Percentiles rank a stretch among this genome's conserved stretches.
Conservation (phyloP, 2,888 invertebrate genomes). For the Tiliacea aurago region DNA sequence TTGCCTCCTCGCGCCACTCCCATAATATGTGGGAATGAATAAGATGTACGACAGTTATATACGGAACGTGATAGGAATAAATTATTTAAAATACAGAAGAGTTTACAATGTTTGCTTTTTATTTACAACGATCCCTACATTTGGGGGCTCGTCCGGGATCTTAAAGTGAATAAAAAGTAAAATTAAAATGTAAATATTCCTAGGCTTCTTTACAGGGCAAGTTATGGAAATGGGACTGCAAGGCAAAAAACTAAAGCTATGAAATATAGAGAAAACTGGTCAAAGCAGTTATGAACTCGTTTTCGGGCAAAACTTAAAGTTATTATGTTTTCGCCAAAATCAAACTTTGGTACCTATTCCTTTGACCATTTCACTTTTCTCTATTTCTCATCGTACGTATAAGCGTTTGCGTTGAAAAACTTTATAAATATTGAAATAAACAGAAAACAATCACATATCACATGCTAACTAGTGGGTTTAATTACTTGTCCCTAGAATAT, state of each 20-base stretch:
- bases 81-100: too few relatives aligned
- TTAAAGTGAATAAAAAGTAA: too few relatives aligned
- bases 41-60: too few relatives aligned
- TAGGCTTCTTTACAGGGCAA: not conserved
- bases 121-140: too few relatives aligned
- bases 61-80: too few relatives aligned
- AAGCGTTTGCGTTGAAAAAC: not conserved
- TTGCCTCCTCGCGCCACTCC: too few relatives aligned
- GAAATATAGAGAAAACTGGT: slow-evolving; percentile 9
- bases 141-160: too few relatives aligned
- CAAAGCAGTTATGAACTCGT: not conserved
- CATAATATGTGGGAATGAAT: too few relatives aligned
- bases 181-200: not conserved
- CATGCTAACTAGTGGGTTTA: slow-evolving; percentile 1
- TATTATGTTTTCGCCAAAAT: not conserved
- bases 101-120: too few relatives aligned
- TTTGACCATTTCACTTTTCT: not conserved
- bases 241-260: not conserved
- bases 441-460: not conserved
- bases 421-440: slow-evolving; percentile 6
- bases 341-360: not conserved
- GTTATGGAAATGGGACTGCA: not conserved
- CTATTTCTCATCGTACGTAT: slow-evolving; percentile 5
- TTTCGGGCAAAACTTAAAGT: slow-evolving; percentile 4
- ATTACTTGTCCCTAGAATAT: not conserved